These are phyloP conservation scores for Emydoidea blandingii DNA, from an alignment of 2,797 vertebrate species.

Conservation along the genomic window DNA sequence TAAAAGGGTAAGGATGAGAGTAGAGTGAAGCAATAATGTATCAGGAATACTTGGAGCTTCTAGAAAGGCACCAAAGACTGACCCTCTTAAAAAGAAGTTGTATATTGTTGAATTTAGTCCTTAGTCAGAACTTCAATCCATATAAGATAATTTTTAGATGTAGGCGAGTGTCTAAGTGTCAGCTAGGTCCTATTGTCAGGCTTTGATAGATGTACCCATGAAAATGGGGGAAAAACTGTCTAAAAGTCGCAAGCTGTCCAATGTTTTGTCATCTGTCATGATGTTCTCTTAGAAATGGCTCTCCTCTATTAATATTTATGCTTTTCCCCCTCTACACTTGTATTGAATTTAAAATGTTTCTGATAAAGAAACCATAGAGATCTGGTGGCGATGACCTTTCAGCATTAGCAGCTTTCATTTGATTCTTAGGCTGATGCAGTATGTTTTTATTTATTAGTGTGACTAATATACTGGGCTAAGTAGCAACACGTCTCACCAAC, in stretches of 20 bases:
- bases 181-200: slow-evolving; percentile 22
- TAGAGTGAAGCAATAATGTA: background rate
- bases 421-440: slow-evolving; percentile 78
- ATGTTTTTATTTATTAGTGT: slow-evolving; percentile 61
- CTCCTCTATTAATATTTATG: slow-evolving; percentile 79
- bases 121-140: slow-evolving; percentile 26
- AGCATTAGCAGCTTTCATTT: slow-evolving; percentile 59
- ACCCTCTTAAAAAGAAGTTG: background rate
- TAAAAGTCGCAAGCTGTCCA: slow-evolving; percentile 56
- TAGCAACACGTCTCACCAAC: slow-evolving; percentile 36
- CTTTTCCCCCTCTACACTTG: slow-evolving; percentile 50
- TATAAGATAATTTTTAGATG: slow-evolving; percentile 6
- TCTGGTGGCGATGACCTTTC: slow-evolving; percentile 75
- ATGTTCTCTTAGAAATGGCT: slow-evolving; percentile 1
- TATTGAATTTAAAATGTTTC: slow-evolving; percentile 49
- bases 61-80: background rate
- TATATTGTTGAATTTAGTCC: background rate
- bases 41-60: background rate
- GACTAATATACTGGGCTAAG: slow-evolving; percentile 38
- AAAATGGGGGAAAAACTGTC: slow-evolving; percentile 56
- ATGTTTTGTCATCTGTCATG: slow-evolving; percentile 67
- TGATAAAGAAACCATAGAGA: slow-evolving; percentile 69
- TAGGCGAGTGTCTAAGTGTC: slow-evolving; percentile 45
- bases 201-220: slow-evolving; percentile 25
- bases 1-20: background rate